A percentile compares a stretch with the other conserved stretches of the same genome.
phyloP scores from a whole-genome alignment of 2,888 invertebrate genomes.

The Eledone cirrhosa region DNA sequence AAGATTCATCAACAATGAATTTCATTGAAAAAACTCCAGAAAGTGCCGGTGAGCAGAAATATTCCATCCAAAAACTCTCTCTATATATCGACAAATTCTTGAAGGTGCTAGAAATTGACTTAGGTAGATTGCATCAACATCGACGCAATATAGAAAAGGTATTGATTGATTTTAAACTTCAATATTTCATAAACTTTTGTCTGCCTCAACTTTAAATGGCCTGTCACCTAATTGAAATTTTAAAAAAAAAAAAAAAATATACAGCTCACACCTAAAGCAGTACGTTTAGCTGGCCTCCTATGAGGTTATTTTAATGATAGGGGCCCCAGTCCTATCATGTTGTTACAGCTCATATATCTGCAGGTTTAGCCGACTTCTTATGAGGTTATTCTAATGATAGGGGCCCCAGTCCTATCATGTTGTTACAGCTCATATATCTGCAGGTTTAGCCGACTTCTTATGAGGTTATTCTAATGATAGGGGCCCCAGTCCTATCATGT shows the following conservation, averaged over 20 bases:
- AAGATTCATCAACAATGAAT: neutral
- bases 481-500: no score
- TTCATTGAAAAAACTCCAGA: neutral
- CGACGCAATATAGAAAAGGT: slow-evolving; percentile 54
- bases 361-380: no score
- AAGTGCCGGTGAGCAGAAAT: slow-evolving; percentile 41
- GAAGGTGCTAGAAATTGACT: slow-evolving; percentile 55
- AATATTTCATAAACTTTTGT: neutral
- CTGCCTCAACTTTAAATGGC: no score
- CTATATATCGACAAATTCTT: slow-evolving; percentile 54
- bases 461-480: no score
- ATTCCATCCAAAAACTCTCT: slow-evolving; percentile 51
- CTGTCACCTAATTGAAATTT: no score
- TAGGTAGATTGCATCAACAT: slow-evolving; percentile 53
- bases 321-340: no score
- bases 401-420: no score
- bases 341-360: no score
- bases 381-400: no score
- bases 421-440: no score
- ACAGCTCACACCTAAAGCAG: neutral
- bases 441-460: no score
- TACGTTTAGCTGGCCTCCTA: neutral
- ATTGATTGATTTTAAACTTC: slow-evolving; percentile 1
- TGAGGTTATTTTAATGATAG: no score
- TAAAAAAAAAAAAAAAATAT: neutral